phyloP scores from a whole-genome alignment of 2,113 vertebrate species.

The Thinocorus orbignyianus region DNA sequence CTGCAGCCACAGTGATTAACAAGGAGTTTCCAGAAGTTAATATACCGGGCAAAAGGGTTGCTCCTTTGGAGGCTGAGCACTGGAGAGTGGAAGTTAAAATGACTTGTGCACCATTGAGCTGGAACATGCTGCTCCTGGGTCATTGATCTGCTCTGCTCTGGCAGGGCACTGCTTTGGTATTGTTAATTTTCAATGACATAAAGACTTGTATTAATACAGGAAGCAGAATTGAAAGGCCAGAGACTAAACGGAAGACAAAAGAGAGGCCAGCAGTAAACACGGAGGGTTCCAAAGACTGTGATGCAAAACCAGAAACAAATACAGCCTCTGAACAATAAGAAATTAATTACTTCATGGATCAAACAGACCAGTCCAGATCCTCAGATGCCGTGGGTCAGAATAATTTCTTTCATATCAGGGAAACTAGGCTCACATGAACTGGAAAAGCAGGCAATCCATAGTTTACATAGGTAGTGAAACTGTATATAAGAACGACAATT shows the following conservation, averaged over 20 bases:
- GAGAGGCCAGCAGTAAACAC: not conserved
- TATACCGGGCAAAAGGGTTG: constrained; percentile 18
- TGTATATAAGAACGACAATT: not conserved
- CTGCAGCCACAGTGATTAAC: constrained; percentile 54
- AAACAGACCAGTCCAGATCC: constrained; percentile 10
- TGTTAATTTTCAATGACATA: constrained; percentile 64
- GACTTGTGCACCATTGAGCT: constrained; percentile 62
- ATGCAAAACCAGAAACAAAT: constrained; percentile 38
- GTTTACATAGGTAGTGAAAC: not conserved
- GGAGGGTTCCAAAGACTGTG: constrained; percentile 6
- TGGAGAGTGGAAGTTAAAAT: constrained; percentile 62
- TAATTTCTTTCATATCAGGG: not conserved
- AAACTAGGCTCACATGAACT: not conserved
- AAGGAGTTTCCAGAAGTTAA: constrained; percentile 64
- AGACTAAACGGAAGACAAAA: constrained; percentile 28
- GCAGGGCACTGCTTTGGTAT: not conserved
- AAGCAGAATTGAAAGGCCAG: not conserved
- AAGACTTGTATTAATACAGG: constrained; percentile 23
- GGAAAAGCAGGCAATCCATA: not conserved
- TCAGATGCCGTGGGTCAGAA: not conserved
- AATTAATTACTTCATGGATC: constrained; percentile 11
- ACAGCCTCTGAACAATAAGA: constrained; percentile 11
- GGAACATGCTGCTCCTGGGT: constrained; percentile 65
- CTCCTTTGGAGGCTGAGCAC: constrained; percentile 43
- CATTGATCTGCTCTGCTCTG: constrained; percentile 59